phyloP scores from a whole-genome alignment of 2,888 invertebrate genomes.

The Ophion ellenae region DNA sequence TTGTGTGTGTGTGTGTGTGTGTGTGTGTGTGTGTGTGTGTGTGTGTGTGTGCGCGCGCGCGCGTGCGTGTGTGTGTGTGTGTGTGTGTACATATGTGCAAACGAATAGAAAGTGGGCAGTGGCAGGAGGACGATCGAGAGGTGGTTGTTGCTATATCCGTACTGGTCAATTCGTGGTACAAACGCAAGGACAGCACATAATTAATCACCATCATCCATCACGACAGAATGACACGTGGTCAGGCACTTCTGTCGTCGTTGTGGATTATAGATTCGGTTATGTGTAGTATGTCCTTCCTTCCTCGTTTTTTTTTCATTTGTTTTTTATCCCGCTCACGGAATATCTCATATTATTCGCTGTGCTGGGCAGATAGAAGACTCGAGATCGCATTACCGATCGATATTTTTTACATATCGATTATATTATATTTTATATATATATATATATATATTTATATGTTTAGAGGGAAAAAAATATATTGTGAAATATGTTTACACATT shows the following conservation, averaged over 20 bases:
- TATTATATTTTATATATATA: too few relatives aligned
- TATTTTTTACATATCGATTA: neutral
- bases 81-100: constrained; percentile 1
- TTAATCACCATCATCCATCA: constrained; percentile 82
- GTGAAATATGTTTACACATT: too few relatives aligned
- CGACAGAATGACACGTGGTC: constrained; percentile 75
- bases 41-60: constrained; percentile 42
- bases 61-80: neutral
- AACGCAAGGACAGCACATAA: constrained; percentile 77
- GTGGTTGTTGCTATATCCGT: constrained; percentile 4
- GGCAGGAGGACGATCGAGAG: constrained; percentile 32
- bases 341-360: constrained; percentile 24
- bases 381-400: constrained; percentile 20
- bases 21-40: too few relatives aligned
- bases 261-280: constrained; percentile 54
- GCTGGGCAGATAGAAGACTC: constrained; percentile 18
- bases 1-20: constrained; percentile 54
- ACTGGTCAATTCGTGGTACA: constrained; percentile 49
- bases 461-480: too few relatives aligned
- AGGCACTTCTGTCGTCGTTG: constrained; percentile 64
- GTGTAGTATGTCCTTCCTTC: neutral
- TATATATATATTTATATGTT: too few relatives aligned
- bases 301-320: constrained; percentile 8
- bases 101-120: constrained; percentile 25
- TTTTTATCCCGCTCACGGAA: neutral